Evolutionary conservation across 2,888 invertebrate genomes (phyloP).

Genomic region (Drosophila prolongata): DNA sequence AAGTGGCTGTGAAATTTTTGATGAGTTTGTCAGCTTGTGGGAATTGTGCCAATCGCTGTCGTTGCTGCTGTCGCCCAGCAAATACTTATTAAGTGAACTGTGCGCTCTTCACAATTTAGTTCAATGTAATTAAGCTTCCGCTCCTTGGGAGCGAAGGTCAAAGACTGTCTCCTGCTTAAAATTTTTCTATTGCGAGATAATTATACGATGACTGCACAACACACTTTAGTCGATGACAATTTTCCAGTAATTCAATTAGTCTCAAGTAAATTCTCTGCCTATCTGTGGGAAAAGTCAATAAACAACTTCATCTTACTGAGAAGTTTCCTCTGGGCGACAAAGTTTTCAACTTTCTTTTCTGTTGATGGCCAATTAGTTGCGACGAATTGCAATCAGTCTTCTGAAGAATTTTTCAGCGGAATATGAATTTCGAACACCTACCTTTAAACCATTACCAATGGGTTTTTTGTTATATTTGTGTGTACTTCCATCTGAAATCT

Average conservation of each 20-base stretch:
- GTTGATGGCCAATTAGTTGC: constrained; percentile 35
- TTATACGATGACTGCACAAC: constrained; percentile 31
- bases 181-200: constrained; percentile 24
- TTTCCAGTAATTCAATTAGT: constrained; percentile 27
- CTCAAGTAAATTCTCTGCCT: constrained; percentile 4
- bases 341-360: constrained; percentile 22
- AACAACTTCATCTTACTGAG: constrained; percentile 25
- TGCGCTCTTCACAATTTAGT: constrained; percentile 23
- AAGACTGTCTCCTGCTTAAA: constrained; percentile 7
- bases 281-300: constrained; percentile 24
- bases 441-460: constrained; percentile 19
- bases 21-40: constrained; percentile 72
- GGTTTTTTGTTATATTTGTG: neutral
- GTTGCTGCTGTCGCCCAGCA: constrained; percentile 16
- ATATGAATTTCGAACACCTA: constrained; percentile 18
- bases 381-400: constrained; percentile 9
- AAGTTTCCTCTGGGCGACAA: constrained; percentile 6
- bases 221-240: constrained; percentile 22
- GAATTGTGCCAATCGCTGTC: constrained; percentile 48
- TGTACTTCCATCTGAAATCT: constrained; percentile 3
- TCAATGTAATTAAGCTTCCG: constrained; percentile 40
- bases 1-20: constrained; percentile 77
- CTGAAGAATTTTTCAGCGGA: constrained; percentile 7
- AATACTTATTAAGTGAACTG: constrained; percentile 41
- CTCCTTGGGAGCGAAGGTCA: constrained; percentile 27